These are phyloP conservation scores for Tenthredo scrophulariae DNA, from an alignment of 2,888 invertebrate species.

Conservation along the genomic window DNA sequence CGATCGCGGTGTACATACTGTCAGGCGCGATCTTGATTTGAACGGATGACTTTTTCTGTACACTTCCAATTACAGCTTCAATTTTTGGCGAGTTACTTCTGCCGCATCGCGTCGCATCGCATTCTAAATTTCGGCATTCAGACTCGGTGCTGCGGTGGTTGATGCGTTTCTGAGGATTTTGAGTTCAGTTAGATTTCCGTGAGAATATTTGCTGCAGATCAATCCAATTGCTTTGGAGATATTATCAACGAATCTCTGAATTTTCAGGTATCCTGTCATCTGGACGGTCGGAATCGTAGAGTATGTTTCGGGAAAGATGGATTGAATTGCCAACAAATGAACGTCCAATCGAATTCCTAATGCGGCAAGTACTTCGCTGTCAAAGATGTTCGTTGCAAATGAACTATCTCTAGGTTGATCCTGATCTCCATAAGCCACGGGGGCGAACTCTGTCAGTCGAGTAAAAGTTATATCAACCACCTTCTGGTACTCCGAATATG, in stretches of 20 bases:
- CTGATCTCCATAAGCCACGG: background rate
- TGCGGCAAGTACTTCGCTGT: background rate
- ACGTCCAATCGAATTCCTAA: background rate
- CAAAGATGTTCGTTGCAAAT: background rate
- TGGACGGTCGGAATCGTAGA: background rate
- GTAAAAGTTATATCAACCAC: background rate
- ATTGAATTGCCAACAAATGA: background rate
- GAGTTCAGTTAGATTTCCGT: background rate
- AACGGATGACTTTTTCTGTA: background rate
- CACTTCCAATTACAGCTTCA: background rate
- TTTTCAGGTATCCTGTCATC: background rate
- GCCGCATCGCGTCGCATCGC: background rate
- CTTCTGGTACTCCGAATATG: background rate
- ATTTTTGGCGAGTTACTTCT: background rate
- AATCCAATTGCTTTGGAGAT: background rate
- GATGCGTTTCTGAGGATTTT: background rate
- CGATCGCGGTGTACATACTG: background rate
- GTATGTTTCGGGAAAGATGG: background rate
- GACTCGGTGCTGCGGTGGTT: background rate
- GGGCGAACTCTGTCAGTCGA: background rate
- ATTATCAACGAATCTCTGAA: background rate
- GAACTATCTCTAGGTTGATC: background rate
- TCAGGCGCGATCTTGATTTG: background rate
- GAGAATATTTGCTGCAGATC: background rate
- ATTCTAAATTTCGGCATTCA: background rate